Base-by-base conservation (phyloP, 2,888 invertebrate species). In the Adelphocoris suturalis region DNA sequence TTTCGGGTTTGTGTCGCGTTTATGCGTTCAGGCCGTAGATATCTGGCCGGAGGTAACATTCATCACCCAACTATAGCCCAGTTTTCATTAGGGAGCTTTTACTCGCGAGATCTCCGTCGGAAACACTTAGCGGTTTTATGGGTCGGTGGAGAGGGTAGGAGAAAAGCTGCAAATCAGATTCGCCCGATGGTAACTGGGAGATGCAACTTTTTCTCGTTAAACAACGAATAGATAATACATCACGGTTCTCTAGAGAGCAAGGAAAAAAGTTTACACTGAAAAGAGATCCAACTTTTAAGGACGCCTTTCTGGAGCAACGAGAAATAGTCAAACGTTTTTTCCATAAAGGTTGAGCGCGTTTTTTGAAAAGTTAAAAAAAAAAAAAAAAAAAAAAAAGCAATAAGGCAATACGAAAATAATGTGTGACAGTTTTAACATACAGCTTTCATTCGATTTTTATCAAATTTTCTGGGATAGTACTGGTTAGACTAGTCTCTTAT, bases 121-220 rank as follows among this genome's bases (percentile, higher is more conserved):
- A 68, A 68, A 68, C 23, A 68, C 68, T 68, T 68, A 68, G 68
- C 13, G 68, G 68, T 68, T 23, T 7, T 68, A 4, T 2, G 68
- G 61, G 61, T 19, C n/a, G 23, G 68, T 11, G 23, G 68, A 19
- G 27, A 23, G 61, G 61, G 9, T 3, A 9, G 68, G 12, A 9
- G 68, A 13, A 19, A 68, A 68, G 23, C 68, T 68, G 23, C 68
- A 68, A 68, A 68, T 68, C 68, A 68, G 23, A 68, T 68, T 13
- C 68, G 12, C 23, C 23, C 23, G 68, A 68, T 1, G 11, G 19
- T 57, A 57, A 57, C 57, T 7, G 19, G 7, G 57, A n/a, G 57
- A n/a, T n/a, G 16, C 57, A 68, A 68, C 68, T 68, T 68, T 52
- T 68, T 68, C 68, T 68, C 68, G 14, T 57, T 14, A 57, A 57